These are phyloP conservation scores for Osmoderma eremita DNA, from an alignment of 2,888 invertebrate species.

Conservation along the genomic window DNA sequence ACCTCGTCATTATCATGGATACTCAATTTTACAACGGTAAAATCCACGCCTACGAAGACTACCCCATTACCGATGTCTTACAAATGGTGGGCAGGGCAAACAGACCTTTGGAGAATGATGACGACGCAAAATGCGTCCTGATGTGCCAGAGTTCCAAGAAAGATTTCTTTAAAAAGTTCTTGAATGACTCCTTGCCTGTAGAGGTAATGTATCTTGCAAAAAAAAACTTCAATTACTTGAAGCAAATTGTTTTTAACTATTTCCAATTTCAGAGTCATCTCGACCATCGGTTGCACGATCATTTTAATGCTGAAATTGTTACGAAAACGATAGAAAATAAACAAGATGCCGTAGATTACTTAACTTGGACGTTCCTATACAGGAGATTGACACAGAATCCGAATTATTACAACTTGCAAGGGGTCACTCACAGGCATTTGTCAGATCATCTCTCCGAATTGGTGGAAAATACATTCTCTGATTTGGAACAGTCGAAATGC, in stretches of 20 bases:
- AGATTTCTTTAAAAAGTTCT: constrained; percentile 97
- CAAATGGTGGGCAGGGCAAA: constrained; percentile 99
- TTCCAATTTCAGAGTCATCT: constrained; percentile 80
- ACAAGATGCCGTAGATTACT: constrained; percentile 98
- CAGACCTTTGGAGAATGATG: constrained; percentile 88
- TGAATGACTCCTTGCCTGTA: constrained; percentile 95
- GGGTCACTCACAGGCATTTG: constrained; percentile 94
- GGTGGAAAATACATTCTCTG: constrained; percentile 93
- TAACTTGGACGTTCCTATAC: constrained; percentile 99
- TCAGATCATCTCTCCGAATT: constrained; percentile 98
- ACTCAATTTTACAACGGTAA: constrained; percentile 92
- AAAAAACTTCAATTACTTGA: constrained; percentile 19
- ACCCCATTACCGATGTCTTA: constrained; percentile 95
- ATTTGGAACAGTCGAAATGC: constrained; percentile 96
- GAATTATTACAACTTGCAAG: constrained; percentile 98
- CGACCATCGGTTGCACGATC: constrained; percentile 97
- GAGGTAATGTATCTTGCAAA: constrained; percentile 68
- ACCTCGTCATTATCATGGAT: constrained; percentile 97
- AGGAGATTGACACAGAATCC: constrained; percentile 97
- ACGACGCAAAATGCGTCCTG: constrained; percentile 93
- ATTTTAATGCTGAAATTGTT: constrained; percentile 99
- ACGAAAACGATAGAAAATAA: constrained; percentile 99
- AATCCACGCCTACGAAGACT: constrained; percentile 91
- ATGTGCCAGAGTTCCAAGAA: constrained; percentile 98
- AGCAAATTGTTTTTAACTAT: background rate